Conservation (phyloP, 2,113 vertebrate genomes). For the Anser brachyrhynchus region DNA sequence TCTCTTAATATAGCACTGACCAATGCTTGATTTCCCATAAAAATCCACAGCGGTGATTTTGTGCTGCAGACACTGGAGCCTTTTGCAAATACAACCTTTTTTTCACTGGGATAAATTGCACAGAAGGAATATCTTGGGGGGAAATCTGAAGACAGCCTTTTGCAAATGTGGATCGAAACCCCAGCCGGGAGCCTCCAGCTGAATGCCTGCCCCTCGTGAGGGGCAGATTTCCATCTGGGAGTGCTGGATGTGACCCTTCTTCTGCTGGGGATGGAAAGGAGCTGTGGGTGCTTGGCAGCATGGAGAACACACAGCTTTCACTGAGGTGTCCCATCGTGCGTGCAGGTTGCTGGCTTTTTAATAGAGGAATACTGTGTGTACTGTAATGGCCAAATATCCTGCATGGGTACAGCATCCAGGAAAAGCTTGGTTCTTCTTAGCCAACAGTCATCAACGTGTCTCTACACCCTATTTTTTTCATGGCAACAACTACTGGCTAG, state of each 20-base stretch:
- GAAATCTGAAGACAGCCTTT: neutral
- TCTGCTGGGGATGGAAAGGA: neutral
- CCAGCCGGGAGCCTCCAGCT: neutral
- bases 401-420: neutral
- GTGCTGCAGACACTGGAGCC: neutral
- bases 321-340: too few species aligned
- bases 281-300: neutral
- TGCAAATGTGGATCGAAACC: neutral
- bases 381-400: neutral
- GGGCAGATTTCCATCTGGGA: neutral
- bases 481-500: neutral
- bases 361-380: rapidly evolving
- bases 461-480: neutral
- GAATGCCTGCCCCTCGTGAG: neutral
- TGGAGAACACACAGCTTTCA: neutral
- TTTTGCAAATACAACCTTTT: neutral
- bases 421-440: neutral
- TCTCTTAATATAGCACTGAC: neutral
- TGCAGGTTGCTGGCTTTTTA: neutral
- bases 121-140: neutral
- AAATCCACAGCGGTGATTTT: neutral
- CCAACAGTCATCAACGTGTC: neutral
- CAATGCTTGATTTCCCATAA: constrained; percentile 8
- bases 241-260: neutral
- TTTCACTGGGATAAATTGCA: neutral